Evolutionary conservation across 1,140 invertebrate genomes (phyloP).

Genomic region (Nautilus pompilius): DNA sequence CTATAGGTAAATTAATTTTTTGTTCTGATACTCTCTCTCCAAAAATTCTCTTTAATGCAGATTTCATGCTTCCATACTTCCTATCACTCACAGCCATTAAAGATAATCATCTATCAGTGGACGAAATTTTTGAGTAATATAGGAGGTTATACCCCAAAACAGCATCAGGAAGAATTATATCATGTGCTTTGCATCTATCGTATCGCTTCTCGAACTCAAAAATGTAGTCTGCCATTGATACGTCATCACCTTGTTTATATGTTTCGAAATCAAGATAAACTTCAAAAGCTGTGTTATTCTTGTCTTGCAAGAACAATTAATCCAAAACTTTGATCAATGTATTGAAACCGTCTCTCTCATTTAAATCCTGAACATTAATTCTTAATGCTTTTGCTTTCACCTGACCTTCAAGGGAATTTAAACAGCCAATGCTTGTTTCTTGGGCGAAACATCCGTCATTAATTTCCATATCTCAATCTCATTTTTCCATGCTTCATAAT

Average conservation of each 20-base stretch:
- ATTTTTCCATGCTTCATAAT: no score
- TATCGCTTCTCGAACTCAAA: slow-evolving; percentile 2
- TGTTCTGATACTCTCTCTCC: no score
- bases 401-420: no score
- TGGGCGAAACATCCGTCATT: no score
- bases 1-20: neutral
- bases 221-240: neutral
- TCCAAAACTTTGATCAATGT: no score
- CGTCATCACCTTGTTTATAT: neutral
- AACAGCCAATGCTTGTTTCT: no score
- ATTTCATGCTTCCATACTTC: slow-evolving; percentile 4
- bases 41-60: slow-evolving; percentile 2
- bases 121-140: neutral
- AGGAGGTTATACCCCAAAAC: slow-evolving; percentile 5
- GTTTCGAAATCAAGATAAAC: neutral
- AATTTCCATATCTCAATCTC: no score
- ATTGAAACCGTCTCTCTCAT: no score
- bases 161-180: neutral
- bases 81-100: neutral
- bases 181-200: neutral
- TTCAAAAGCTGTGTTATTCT: neutral
- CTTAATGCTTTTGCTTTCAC: no score
- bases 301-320: no score
- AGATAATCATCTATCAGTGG: neutral
- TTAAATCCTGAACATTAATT: no score